Conservation (phyloP, 1,140 invertebrate species). For the Steinernema khuongi region DNA sequence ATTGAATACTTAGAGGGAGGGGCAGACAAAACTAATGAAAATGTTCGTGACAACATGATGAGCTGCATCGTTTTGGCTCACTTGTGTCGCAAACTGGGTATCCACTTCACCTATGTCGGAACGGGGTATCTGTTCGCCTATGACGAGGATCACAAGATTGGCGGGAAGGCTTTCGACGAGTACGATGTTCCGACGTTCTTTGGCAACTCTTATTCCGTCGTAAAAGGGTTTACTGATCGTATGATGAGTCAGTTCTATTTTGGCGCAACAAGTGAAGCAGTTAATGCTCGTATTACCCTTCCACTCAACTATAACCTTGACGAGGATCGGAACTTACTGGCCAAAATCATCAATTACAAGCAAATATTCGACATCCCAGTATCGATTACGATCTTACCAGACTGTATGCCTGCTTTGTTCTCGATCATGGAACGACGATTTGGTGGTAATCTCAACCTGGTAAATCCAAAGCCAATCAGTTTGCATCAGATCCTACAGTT, state of each 20-base stretch:
- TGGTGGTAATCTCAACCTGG: conserved; percentile 50
- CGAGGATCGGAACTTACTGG: conserved; percentile 53
- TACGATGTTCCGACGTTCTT: conserved; percentile 56
- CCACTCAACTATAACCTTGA: conserved; percentile 52
- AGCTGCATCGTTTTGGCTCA: conserved; percentile 45
- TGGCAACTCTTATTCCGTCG: conserved; percentile 59
- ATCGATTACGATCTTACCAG: conserved; percentile 56
- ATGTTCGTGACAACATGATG: conserved; percentile 54
- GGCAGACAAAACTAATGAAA: conserved; percentile 51
- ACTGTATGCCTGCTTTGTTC: conserved; percentile 53
- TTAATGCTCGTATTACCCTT: conserved; percentile 56
- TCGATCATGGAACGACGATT: conserved; percentile 50
- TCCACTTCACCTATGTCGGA: conserved; percentile 57
- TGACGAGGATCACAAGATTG: conserved; percentile 53
- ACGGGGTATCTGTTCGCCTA: conserved; percentile 58
- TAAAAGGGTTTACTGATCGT: conserved; percentile 56
- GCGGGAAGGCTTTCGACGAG: conserved; percentile 48
- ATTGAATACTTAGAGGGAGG: conserved; percentile 59
- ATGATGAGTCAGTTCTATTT: conserved; percentile 45
- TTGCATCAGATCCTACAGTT: conserved; percentile 52
- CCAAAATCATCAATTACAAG: conserved; percentile 56
- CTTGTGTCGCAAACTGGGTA: conserved; percentile 45
- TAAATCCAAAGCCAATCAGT: conserved; percentile 54
- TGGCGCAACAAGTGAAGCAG: conserved; percentile 30
- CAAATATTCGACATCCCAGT: conserved; percentile 57